phyloP scores from a whole-genome alignment of 2,888 invertebrate species.

The Latrodectus hesperus region DNA sequence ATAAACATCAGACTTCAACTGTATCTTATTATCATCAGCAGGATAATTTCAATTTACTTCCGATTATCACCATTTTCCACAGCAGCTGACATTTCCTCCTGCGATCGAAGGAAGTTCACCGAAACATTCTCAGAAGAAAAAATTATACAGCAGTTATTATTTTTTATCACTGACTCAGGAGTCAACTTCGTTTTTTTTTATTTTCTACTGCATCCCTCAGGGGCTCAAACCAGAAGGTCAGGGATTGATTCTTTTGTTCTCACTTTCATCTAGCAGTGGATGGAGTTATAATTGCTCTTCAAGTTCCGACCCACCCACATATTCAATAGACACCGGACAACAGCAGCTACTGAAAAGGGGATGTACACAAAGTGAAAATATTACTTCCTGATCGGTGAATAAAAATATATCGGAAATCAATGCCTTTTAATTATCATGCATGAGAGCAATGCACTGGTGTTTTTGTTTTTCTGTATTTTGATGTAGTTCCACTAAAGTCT shows the following conservation, averaged over 20 bases:
- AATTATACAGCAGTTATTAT: too few species aligned
- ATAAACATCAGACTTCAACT: too few species aligned
- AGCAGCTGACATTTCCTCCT: too few species aligned
- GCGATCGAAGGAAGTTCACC: too few species aligned
- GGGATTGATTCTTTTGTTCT: constrained; percentile 59
- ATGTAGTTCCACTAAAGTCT: background rate
- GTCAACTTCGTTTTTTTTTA: background rate
- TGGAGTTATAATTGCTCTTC: constrained; percentile 60
- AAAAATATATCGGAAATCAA: background rate
- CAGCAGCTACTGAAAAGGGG: constrained; percentile 31
- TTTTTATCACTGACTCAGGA: too few species aligned
- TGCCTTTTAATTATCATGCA: background rate
- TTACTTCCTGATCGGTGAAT: background rate
- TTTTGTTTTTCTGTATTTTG: background rate
- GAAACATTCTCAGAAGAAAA: too few species aligned
- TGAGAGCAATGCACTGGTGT: background rate
- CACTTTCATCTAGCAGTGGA: constrained; percentile 53
- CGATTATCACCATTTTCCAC: too few species aligned
- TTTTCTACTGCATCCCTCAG: background rate
- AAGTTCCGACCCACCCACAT: constrained; percentile 62
- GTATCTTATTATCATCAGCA: too few species aligned
- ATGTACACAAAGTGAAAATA: constrained; percentile 18
- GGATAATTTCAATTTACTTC: too few species aligned
- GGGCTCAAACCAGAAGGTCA: constrained; percentile 8
- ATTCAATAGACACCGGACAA: constrained; percentile 45